Conservation (phyloP, 2,888 invertebrate genomes). For the Malachius bipustulatus region DNA sequence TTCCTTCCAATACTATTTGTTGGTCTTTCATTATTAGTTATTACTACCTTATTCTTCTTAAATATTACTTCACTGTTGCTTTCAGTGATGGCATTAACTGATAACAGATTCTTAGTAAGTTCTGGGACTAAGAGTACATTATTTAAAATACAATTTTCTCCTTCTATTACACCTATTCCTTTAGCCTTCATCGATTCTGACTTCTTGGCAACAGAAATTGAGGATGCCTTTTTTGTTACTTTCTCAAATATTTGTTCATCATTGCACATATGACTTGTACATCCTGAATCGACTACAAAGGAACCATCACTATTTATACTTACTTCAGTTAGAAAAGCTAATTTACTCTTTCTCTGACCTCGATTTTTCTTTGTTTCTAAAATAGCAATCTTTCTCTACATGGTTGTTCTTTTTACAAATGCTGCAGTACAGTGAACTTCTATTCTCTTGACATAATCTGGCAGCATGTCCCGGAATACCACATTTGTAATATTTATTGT, state of each 20-base stretch:
- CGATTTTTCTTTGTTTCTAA: slow-evolving; percentile 4
- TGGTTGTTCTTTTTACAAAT: slow-evolving; percentile 8
- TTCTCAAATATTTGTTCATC: slow-evolving; percentile 2
- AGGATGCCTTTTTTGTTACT: too few species aligned
- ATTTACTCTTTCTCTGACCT: neutral
- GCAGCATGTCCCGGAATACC: too few species aligned
- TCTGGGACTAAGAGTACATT: slow-evolving; percentile 6
- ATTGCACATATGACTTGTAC: slow-evolving; percentile 5
- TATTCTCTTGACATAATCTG: slow-evolving; percentile 5
- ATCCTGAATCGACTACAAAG: slow-evolving; percentile 6
- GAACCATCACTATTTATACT: neutral
- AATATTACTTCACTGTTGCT: neutral
- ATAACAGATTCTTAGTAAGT: slow-evolving; percentile 4
- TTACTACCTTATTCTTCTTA: neutral
- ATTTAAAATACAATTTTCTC: slow-evolving; percentile 4
- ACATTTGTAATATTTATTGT: too few species aligned
- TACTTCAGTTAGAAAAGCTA: slow-evolving; percentile 1
- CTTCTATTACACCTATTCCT: slow-evolving; percentile 1
- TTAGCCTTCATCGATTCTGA: neutral
- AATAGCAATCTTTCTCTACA: slow-evolving; percentile 7
- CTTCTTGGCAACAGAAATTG: slow-evolving; percentile 7
- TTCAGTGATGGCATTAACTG: slow-evolving; percentile 4
- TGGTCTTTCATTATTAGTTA: neutral
- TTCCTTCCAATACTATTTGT: neutral
- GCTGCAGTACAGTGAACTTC: slow-evolving; percentile 2